A percentile compares a stretch with the other conserved stretches of the same genome.
Conservation (phyloP, 2,113 vertebrate species). For the Mus spicilegus region DNA sequence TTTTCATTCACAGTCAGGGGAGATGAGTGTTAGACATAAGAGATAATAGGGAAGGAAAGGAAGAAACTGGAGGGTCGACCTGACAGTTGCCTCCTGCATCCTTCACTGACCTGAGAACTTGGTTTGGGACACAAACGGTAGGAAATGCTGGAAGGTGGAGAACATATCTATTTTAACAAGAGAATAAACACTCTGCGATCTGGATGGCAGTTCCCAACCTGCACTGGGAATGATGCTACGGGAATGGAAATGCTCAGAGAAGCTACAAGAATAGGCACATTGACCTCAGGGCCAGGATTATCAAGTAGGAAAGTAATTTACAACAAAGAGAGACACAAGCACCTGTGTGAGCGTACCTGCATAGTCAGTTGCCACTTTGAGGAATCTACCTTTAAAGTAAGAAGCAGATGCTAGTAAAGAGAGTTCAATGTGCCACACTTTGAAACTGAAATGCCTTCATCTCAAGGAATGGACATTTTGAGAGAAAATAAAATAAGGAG, state of each 20-base stretch:
- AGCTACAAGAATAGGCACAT: not conserved
- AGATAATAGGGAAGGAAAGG: not conserved
- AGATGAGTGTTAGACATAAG: not conserved
- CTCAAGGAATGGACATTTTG: not conserved
- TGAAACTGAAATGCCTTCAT: not conserved
- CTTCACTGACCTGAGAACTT: not conserved
- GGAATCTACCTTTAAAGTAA: not conserved
- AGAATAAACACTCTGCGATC: not conserved
- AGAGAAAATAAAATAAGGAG: not conserved
- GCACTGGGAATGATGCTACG: not conserved
- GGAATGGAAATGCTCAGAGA: not conserved
- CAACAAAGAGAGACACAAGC: not conserved
- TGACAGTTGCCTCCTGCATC: not conserved
- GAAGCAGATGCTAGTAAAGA: not conserved
- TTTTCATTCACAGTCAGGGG: not conserved
- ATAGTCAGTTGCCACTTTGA: not conserved
- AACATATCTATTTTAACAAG: not conserved
- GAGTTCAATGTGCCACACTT: not conserved
- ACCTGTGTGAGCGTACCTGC: not conserved
- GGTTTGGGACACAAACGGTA: not conserved
- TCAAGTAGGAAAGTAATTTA: not conserved
- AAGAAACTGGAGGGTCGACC: not conserved
- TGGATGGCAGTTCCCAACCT: not conserved
- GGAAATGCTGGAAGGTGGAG: not conserved
- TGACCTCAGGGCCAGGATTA: not conserved